phyloP scores from a whole-genome alignment of 2,113 vertebrate genomes.

The Dermatemys mawii region DNA sequence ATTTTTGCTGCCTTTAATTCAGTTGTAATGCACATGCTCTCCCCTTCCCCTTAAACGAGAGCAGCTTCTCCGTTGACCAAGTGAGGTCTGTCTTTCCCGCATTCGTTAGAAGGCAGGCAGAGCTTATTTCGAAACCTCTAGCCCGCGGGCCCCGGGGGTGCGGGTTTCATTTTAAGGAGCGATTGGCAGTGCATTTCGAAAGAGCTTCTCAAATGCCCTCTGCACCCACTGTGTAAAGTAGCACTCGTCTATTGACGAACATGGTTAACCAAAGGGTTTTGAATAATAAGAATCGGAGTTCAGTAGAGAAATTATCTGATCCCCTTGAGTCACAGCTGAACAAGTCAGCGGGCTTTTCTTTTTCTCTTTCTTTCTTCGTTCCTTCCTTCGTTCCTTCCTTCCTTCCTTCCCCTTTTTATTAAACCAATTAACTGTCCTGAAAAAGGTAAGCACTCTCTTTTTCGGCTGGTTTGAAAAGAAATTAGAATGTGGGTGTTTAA shows the following conservation, averaged over 20 bases:
- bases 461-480: neutral
- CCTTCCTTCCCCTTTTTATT: too few species aligned
- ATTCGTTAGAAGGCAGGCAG: neutral
- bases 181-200: neutral
- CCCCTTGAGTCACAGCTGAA: neutral
- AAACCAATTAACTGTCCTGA: too few species aligned
- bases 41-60: neutral
- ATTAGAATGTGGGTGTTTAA: neutral
- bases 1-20: neutral
- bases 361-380: fast-evolving
- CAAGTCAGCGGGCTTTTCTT: neutral
- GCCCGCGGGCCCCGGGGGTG: neutral
- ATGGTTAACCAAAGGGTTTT: neutral
- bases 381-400: too few species aligned
- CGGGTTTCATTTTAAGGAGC: neutral
- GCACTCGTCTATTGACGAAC: neutral
- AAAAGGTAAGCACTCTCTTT: neutral
- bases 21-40: neutral
- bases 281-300: neutral
- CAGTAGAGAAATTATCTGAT: too few species aligned
- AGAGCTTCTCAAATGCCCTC: neutral
- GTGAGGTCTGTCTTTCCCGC: neutral
- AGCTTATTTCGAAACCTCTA: neutral
- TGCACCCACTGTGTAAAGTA: neutral
- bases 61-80: neutral